Evolutionary conservation across 2,113 vertebrate species (phyloP).

Genomic region (Hypomesus transpacificus): DNA sequence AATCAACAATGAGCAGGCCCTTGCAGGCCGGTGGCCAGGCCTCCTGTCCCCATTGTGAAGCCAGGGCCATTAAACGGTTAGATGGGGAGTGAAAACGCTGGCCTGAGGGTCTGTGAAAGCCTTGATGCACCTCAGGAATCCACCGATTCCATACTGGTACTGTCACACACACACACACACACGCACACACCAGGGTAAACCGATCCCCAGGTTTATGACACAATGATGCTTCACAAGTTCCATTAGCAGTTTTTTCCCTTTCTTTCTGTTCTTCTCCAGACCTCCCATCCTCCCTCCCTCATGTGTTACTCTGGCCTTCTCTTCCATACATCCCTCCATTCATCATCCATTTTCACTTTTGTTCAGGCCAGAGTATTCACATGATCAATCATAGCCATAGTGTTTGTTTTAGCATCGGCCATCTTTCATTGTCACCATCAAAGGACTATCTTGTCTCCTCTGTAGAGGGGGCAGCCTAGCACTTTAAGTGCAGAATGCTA

Average conservation of each 20-base stretch:
- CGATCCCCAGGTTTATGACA: not conserved
- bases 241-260: constrained; percentile 8
- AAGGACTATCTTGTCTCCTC: constrained; percentile 33
- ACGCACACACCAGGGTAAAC: constrained; percentile 1
- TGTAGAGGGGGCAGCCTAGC: not conserved
- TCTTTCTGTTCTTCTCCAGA: not conserved
- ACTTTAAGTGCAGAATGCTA: not conserved
- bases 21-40: too few species aligned
- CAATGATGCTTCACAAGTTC: constrained; percentile 5
- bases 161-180: not conserved
- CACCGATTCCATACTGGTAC: not conserved
- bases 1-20: not conserved
- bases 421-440: constrained; percentile 50
- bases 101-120: not conserved
- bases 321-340: not conserved
- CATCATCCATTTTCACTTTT: constrained; percentile 43
- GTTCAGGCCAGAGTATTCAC: constrained; percentile 23
- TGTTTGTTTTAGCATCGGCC: constrained; percentile 39
- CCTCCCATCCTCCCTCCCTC: constrained; percentile 13
- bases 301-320: not conserved
- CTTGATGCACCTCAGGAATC: too few species aligned
- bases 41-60: too few species aligned
- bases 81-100: too few species aligned
- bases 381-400: constrained; percentile 33
- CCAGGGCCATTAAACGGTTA: too few species aligned